phyloP scores from a whole-genome alignment of 2,113 vertebrate species.

The Protobothrops flavoviridis region DNA sequence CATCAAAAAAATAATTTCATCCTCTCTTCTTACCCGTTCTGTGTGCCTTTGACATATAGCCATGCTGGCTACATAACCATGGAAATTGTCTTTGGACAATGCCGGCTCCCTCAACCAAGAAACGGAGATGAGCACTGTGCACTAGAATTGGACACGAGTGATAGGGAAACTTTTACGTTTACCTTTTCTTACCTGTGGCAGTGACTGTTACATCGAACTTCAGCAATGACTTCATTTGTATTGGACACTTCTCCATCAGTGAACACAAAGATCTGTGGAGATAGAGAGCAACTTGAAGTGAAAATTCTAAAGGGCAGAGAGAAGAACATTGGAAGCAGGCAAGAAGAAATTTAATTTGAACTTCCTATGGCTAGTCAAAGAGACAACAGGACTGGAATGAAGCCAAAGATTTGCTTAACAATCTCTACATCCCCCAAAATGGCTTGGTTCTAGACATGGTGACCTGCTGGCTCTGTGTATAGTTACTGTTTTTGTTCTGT shows the following conservation, averaged over 20 bases:
- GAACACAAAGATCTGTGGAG: conserved; percentile 81
- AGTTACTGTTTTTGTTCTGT: not conserved
- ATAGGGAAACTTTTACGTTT: not conserved
- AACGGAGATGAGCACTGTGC: not conserved
- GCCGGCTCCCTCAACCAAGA: too few species aligned
- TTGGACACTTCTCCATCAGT: conserved; percentile 83
- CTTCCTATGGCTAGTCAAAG: not conserved
- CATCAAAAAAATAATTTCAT: not conserved
- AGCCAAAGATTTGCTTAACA: not conserved
- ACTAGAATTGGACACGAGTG: not conserved
- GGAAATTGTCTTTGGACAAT: too few species aligned
- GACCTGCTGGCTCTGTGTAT: not conserved
- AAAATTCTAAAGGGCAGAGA: not conserved
- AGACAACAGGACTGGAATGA: not conserved
- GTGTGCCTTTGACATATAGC: not conserved
- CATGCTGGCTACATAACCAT: too few species aligned
- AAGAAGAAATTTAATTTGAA: not conserved
- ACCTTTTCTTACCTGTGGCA: conserved; percentile 73
- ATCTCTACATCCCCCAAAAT: not conserved
- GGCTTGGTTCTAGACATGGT: not conserved
- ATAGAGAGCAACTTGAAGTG: conserved; percentile 14
- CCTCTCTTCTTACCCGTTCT: conserved; percentile 67
- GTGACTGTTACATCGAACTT: conserved; percentile 70
- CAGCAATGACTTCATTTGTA: conserved; percentile 72
- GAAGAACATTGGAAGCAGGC: not conserved